Evolutionary conservation across 2,113 vertebrate species (phyloP), one percentile per base, ranked within the genome.

Genomic region (Bubo blakistoni): DNA sequence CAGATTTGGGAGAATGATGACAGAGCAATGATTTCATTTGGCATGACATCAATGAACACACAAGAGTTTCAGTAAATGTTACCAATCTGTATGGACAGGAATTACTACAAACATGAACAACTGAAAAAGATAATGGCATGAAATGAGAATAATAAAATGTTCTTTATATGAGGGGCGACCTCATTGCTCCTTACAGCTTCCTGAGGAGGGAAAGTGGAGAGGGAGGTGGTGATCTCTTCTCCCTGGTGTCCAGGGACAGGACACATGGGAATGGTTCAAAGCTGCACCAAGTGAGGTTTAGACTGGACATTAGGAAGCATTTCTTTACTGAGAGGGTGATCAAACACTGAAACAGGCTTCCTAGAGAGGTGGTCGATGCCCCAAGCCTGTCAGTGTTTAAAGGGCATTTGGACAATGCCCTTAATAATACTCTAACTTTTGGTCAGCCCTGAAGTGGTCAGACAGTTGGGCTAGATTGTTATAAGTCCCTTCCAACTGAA

Each of bases 11-110:
- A 77, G 49, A 72, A 92, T 58, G 91, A 91, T 94, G 91, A 97
- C 73, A 94, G 86, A 95, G 66, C 73, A 89, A 40, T 92, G 83
- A 87, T 94, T 94, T 94, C 66, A 76, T 87, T 95, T 96, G 86
- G 86, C 81, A 88, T 89, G n/a, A 69, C 91, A 80, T 94, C 86
- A 94, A 16, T 87, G 78, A 91, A 62, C 62, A 71, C 51, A 69
- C 11, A n/a, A n/a, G 46, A 65, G 18, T 81, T 92, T 91, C 57
- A 87, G 73, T 89, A 70, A 87, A 73, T 16, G 32, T 94, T 94
- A 90, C n/a, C 42, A 91, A 17, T 88, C 47, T 81, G 11, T 71
- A 55, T 30, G n/a, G 38, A 77, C 36, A 62, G 58, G 57, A 95
- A 90, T 73, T 94, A 89, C 86, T 94, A 30, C 42, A 80, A 85